These are phyloP conservation scores for Papilio polyxenes DNA, from an alignment of 1,140 invertebrate species.

Conservation along the genomic window DNA sequence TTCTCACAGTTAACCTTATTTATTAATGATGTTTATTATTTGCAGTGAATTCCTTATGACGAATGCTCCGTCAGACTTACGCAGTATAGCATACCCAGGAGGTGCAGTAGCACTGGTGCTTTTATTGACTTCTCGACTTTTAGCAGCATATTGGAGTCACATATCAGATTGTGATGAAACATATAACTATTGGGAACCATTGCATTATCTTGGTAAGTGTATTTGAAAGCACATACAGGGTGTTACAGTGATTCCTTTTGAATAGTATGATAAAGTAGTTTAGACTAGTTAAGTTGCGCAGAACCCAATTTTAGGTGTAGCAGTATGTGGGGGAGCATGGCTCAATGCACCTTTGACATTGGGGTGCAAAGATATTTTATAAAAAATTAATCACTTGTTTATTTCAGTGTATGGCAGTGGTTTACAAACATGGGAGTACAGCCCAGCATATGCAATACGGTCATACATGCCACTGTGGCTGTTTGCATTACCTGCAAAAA, in stretches of 20 bases:
- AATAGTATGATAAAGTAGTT: no score
- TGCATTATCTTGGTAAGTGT: constrained; percentile 83
- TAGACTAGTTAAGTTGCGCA: no score
- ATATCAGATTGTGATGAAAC: constrained; percentile 99
- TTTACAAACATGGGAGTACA: constrained; percentile 99
- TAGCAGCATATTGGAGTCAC: constrained; percentile 95
- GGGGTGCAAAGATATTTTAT: no score
- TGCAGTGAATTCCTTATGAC: constrained; percentile 75
- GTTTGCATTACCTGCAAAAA: constrained; percentile 92
- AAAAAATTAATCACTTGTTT: constrained; percentile 40
- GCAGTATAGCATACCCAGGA: constrained; percentile 84
- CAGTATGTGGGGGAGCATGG: no score
- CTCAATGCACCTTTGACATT: no score
- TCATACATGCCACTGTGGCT: constrained; percentile 96
- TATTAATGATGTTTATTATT: constrained; percentile 41
- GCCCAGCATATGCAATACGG: constrained; percentile 94
- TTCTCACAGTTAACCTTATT: constrained; percentile 5
- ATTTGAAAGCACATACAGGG: background rate
- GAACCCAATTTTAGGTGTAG: no score
- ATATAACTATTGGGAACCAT: constrained; percentile 99
- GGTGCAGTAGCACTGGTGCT: constrained; percentile 93
- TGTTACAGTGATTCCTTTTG: background rate
- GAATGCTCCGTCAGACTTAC: constrained; percentile 72
- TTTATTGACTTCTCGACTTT: constrained; percentile 91
- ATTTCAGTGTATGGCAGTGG: constrained; percentile 93